Conservation (phyloP, 2,113 vertebrate species). For the Ptychochromis oligacanthus region DNA sequence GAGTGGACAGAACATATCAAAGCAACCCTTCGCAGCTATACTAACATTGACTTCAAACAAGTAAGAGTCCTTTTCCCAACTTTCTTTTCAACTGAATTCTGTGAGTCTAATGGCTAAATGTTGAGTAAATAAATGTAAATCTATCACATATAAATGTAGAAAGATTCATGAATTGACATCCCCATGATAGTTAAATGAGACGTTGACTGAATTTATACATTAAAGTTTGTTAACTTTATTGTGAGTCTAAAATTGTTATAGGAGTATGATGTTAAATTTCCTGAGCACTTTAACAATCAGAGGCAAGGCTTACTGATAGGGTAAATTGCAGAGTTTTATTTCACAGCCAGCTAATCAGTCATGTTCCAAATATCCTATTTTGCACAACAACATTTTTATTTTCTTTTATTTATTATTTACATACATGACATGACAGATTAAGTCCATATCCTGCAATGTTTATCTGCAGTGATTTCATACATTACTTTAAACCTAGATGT, state of each 20-base stretch:
- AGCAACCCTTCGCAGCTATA: constrained; percentile 79
- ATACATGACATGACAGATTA: background rate
- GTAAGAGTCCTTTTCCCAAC: constrained; percentile 51
- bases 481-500: background rate
- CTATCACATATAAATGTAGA: background rate
- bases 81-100: background rate
- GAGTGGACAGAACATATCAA: constrained; percentile 88
- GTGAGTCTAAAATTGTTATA: background rate
- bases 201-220: background rate
- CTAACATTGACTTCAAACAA: constrained; percentile 85
- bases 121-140: background rate
- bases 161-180: background rate
- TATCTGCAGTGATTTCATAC: background rate
- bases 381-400: background rate
- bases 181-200: background rate
- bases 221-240: background rate
- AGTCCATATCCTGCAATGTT: background rate
- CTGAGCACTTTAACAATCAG: background rate
- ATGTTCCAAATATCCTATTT: background rate
- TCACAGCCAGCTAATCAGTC: background rate
- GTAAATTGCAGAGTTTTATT: background rate
- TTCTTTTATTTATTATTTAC: background rate
- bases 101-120: background rate
- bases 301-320: background rate
- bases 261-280: background rate